phyloP scores from a whole-genome alignment of 2,113 vertebrate species.

The Melozone crissalis region DNA sequence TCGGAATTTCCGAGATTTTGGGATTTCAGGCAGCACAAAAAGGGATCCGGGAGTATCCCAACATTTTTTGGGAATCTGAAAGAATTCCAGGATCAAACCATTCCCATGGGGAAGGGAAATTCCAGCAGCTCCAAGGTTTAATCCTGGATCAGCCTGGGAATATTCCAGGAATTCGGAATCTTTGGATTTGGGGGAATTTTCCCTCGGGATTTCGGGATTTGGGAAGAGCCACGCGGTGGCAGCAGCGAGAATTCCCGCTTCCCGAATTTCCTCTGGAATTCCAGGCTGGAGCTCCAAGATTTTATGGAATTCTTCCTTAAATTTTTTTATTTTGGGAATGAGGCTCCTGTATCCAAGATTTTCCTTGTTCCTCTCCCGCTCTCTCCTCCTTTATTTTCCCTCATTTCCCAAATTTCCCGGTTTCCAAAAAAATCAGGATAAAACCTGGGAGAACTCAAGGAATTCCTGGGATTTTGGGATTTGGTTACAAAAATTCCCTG shows the following conservation, averaged over 20 bases:
- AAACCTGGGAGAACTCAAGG: fast-evolving
- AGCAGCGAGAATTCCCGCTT: not conserved
- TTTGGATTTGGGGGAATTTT: not conserved
- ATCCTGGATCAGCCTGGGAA: not conserved
- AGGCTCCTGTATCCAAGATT: not conserved
- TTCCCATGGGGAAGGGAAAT: not conserved
- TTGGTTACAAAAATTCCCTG: not conserved
- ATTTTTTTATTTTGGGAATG: not conserved
- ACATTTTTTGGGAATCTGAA: not conserved
- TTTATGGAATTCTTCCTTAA: fast-evolving
- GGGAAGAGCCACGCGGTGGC: not conserved
- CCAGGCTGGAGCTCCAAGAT: not conserved
- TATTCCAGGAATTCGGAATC: not conserved
- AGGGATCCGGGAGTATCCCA: not conserved
- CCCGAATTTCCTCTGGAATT: fast-evolving
- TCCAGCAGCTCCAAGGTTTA: not conserved
- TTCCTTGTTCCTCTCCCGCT: not conserved
- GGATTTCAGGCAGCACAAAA: not conserved
- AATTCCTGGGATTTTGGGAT: not conserved
- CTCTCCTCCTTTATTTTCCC: no score
- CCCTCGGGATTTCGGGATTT: fast-evolving
- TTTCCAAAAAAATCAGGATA: not conserved
- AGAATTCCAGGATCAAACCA: not conserved
- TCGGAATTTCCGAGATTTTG: not conserved
- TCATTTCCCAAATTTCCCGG: not conserved